Conservation (phyloP, 2,797 vertebrate genomes). For the Psittacula echo region DNA sequence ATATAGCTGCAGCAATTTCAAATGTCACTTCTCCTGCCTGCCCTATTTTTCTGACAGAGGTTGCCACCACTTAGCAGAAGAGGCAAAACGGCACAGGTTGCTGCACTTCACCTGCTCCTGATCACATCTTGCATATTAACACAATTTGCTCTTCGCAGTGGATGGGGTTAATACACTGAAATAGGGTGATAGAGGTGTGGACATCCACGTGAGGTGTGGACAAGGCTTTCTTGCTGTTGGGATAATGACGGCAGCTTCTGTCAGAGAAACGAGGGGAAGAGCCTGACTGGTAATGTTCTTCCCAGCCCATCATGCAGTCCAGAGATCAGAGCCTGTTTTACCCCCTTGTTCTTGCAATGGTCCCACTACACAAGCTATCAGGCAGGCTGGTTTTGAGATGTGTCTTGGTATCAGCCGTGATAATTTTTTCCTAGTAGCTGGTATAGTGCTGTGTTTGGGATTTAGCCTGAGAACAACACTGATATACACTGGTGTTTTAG, state of each 20-base stretch:
- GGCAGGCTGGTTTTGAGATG: neutral
- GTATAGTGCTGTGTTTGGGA: neutral
- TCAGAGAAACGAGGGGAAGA: neutral
- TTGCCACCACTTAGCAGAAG: neutral
- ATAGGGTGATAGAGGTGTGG: neutral
- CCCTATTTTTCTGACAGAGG: neutral
- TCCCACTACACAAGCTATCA: neutral
- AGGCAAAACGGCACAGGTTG: neutral
- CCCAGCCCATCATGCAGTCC: neutral
- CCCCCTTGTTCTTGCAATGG: neutral
- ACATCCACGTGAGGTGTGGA: neutral
- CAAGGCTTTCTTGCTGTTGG: neutral
- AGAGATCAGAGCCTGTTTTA: neutral
- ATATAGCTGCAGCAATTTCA: neutral
- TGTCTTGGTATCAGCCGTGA: neutral
- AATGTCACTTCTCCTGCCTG: neutral
- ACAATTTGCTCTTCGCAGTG: neutral
- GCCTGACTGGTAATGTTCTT: neutral
- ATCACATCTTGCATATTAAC: neutral
- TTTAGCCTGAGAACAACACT: neutral
- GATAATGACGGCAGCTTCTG: neutral
- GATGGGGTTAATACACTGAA: neutral
- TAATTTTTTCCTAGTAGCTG: neutral
- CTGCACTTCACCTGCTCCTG: neutral
- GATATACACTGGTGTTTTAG: neutral